Conservation (phyloP, 2,888 invertebrate species). For the Trissoscelio sp. region DNA sequence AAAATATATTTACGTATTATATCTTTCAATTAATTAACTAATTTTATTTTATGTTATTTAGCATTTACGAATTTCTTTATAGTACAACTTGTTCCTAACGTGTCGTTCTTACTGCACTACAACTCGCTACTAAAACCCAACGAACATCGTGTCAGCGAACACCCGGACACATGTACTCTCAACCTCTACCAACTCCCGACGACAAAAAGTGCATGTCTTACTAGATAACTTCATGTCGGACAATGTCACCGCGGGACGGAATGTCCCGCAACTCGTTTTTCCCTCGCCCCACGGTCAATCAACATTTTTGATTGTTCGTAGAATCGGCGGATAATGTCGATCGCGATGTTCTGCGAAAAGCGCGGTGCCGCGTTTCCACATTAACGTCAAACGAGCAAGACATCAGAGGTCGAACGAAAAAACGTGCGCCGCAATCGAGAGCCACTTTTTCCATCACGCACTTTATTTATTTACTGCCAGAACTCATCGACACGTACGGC, state of each 20-base stretch:
- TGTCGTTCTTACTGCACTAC: background rate
- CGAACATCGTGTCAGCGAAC: slow-evolving; percentile 9
- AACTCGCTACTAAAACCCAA: background rate
- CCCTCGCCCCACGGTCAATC: slow-evolving; percentile 27
- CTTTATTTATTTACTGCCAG: slow-evolving; percentile 25
- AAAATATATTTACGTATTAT: no score
- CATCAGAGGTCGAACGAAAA: slow-evolving; percentile 26
- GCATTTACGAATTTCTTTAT: no score
- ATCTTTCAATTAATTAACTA: no score
- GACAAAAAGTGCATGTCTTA: slow-evolving; percentile 27
- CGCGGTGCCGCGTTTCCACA: slow-evolving; percentile 44
- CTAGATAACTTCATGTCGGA: slow-evolving; percentile 49
- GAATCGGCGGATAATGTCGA: slow-evolving; percentile 15
- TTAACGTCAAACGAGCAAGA: slow-evolving; percentile 60
- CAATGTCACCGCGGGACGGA: slow-evolving; percentile 1
- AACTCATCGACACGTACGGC: slow-evolving; percentile 53
- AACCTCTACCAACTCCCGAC: background rate
- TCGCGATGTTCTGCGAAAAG: slow-evolving; percentile 32
- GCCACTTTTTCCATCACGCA: slow-evolving; percentile 39
- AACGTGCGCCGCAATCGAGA: slow-evolving; percentile 27
- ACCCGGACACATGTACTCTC: slow-evolving; percentile 24
- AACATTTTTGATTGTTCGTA: slow-evolving; percentile 55
- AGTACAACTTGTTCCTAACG: background rate
- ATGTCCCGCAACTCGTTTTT: slow-evolving; percentile 28
- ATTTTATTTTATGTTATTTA: no score